Conservation (phyloP, 2,888 invertebrate species). For the Entomobrya proxima region DNA sequence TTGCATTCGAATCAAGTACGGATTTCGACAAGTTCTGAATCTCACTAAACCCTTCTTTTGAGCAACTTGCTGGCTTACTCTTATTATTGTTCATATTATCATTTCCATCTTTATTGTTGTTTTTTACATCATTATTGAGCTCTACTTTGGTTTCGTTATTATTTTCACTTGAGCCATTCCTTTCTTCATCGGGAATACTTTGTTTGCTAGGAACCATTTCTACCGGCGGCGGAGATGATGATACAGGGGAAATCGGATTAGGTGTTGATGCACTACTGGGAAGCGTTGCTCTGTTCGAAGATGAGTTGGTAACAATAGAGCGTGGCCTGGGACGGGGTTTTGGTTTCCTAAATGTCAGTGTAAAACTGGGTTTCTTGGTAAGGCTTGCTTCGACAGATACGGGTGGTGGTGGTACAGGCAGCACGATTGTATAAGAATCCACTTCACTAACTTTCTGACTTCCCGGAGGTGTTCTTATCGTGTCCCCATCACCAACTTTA, state of each 20-base stretch:
- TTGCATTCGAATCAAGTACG: not conserved
- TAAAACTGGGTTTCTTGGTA: conserved; percentile 1
- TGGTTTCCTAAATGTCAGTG: conserved; percentile 4
- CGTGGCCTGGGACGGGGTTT: conserved; percentile 11
- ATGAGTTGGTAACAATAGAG: conserved; percentile 30
- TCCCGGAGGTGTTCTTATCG: not conserved
- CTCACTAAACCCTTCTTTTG: not conserved
- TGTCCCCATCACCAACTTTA: conserved; percentile 18
- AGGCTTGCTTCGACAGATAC: not conserved
- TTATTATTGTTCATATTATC: not conserved
- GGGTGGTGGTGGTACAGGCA: not conserved
- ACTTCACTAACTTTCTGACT: not conserved
- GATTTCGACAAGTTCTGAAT: conserved; percentile 2
- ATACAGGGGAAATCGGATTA: not conserved
- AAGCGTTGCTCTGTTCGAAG: conserved; percentile 10
- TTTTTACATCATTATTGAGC: not conserved
- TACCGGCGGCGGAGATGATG: not conserved
- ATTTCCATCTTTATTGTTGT: not conserved
- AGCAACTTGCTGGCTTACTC: not conserved
- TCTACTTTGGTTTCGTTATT: too few relatives aligned
- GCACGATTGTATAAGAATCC: not conserved
- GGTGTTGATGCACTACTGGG: conserved; percentile 38
- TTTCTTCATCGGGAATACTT: not conserved
- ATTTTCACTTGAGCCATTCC: not conserved
- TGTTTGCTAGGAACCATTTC: not conserved